Conservation (phyloP, 2,113 vertebrate species). For the Hydrolagus affinis region DNA sequence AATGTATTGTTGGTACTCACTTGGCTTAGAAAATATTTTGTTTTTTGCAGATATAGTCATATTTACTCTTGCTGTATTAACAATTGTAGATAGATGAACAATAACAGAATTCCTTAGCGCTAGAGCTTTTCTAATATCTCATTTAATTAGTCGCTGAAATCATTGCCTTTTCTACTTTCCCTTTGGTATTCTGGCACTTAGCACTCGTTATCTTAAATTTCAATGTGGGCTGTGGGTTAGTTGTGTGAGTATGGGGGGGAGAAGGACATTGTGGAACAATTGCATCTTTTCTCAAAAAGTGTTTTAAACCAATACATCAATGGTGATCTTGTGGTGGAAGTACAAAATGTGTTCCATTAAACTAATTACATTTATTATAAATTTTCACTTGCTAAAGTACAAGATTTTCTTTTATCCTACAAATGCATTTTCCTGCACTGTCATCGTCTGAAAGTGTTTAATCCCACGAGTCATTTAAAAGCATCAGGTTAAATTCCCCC, state of each 20-base stretch:
- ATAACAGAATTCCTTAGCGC: neutral
- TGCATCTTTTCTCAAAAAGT: neutral
- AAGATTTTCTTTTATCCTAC: no score
- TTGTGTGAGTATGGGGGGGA: neutral
- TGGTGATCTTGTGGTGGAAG: no score
- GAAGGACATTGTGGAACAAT: neutral
- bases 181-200: neutral
- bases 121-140: neutral
- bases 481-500: neutral
- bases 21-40: neutral
- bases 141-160: neutral
- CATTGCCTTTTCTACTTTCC: neutral
- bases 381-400: no score
- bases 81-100: neutral
- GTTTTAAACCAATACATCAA: no score
- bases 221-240: neutral
- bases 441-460: neutral
- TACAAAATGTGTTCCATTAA: no score
- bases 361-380: no score
- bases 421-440: no score
- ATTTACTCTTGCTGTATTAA: neutral
- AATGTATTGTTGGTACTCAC: neutral
- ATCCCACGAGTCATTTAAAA: neutral
- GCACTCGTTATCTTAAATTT: neutral
- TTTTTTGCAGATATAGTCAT: neutral